These are phyloP conservation scores for Paramormyrops hopkinsi DNA, from an alignment of 2,797 vertebrate genomes.

Conservation along the genomic window DNA sequence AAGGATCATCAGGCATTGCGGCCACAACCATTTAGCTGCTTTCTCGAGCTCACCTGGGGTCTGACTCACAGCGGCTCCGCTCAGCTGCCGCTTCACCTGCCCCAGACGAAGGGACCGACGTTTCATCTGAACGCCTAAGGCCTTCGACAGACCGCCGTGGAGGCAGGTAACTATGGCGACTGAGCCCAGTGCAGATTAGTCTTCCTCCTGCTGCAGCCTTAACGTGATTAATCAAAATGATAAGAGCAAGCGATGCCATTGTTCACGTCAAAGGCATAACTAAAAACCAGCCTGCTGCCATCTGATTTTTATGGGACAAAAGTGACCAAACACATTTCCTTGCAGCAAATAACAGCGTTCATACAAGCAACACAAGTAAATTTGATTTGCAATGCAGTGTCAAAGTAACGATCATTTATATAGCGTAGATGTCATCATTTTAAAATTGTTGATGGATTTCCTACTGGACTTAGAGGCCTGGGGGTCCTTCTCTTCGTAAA, in stretches of 20 bases:
- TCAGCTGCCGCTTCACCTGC: neutral
- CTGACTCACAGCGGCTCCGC: neutral
- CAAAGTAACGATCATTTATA: neutral
- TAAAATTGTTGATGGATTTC: neutral
- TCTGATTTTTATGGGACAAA: neutral
- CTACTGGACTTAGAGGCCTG: neutral
- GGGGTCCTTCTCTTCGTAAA: neutral
- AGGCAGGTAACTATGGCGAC: constrained; percentile 11
- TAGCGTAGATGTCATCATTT: neutral
- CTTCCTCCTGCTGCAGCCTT: neutral
- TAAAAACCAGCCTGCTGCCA: neutral
- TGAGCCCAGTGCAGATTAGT: neutral
- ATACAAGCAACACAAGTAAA: neutral
- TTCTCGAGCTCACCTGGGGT: neutral
- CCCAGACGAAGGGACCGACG: neutral
- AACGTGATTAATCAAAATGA: constrained; percentile 10
- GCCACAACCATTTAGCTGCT: neutral
- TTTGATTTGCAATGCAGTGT: neutral
- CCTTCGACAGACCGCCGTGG: neutral
- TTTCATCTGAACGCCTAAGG: neutral
- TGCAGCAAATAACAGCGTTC: neutral
- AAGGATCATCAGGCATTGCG: neutral
- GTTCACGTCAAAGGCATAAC: constrained; percentile 12
- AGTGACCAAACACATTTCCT: neutral
- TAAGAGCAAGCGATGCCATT: neutral